Evolutionary conservation across 2,797 vertebrate genomes (phyloP), one percentile per base, ranked within the genome.

Genomic region (Diplodus puntazzo): DNA sequence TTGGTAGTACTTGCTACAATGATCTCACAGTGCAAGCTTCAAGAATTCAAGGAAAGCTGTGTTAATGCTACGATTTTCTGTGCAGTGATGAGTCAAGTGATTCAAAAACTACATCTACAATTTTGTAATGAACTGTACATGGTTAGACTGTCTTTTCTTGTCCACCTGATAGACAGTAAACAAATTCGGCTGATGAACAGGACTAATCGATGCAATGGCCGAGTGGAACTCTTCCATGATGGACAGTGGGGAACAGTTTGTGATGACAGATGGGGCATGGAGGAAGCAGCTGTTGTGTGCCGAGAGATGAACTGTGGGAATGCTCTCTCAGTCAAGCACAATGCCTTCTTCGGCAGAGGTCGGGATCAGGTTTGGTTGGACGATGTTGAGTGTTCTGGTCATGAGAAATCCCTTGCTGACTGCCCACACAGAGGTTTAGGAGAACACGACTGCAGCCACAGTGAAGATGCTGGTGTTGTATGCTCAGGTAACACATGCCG

Each of bases 201-300:
- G 14, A 89, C 85, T 0, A 42, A 73, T 67, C 78, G 62, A 4
- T 95, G 94, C 71, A 85, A 89, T 3, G 94, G 94, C 17, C 89
- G 94, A 55, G 92, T 95, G 52, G 95, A 95, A 73, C 4, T 95
- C 68, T 88, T 76, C 65, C 30, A 89, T 13, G 30, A 82, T 0
- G 85, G 80, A 58, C 82, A 88, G 52, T 95, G 95, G 95, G 93
- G 93, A 50, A 90, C 92, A 0, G 53, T 94, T 21, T 95, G 94
- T 53, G 90, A 93, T 23, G 88, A 95, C 74, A 69, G 54, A 62
- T 95, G 92, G 91, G 93, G 91, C 18, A 78, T 95, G 34, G 79
- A 73, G 23, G 94, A 94, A 48, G 92, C 90, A 14, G 0, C 13
- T 3, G 94, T 95, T 0, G 61, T 69, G 0, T 95, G 94, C 63